phyloP scores from a whole-genome alignment of 1,140 invertebrate species.

The Dreissena rostriformis region DNA sequence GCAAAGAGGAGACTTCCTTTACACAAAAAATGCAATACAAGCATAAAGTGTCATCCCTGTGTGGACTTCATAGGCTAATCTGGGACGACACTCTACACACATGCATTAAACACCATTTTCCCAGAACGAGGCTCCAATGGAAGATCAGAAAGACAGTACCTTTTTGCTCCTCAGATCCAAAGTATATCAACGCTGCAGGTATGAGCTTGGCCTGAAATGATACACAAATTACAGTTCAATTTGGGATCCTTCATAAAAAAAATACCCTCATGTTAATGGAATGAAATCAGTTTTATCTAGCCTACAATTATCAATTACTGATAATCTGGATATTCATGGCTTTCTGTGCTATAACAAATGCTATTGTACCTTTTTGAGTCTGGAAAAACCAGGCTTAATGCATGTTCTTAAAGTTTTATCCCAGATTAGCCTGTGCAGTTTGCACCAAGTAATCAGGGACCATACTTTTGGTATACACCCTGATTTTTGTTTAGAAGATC shows the following conservation, averaged over 20 bases:
- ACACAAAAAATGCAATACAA: background rate
- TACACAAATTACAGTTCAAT: slow-evolving; percentile 12
- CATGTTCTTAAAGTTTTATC: no score
- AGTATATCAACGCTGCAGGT: slow-evolving; percentile 89
- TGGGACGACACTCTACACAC: background rate
- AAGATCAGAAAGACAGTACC: slow-evolving; percentile 48
- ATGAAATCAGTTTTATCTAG: background rate
- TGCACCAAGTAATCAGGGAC: no score
- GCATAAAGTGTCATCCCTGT: background rate
- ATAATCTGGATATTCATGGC: background rate
- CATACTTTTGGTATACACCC: no score
- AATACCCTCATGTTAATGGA: background rate
- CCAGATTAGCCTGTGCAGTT: no score
- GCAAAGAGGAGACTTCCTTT: background rate
- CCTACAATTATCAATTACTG: background rate
- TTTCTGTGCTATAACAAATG: no score
- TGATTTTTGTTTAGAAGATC: no score
- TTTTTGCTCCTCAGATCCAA: slow-evolving; percentile 79
- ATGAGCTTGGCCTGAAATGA: slow-evolving; percentile 85
- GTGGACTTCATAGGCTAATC: background rate
- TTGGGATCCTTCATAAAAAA: background rate
- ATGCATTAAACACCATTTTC: no score
- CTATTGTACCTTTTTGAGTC: no score
- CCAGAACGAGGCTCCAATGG: background rate
- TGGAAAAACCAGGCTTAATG: no score